These are phyloP conservation scores for Eilema caniola DNA, from an alignment of 2,888 invertebrate genomes.

Conservation along the genomic window DNA sequence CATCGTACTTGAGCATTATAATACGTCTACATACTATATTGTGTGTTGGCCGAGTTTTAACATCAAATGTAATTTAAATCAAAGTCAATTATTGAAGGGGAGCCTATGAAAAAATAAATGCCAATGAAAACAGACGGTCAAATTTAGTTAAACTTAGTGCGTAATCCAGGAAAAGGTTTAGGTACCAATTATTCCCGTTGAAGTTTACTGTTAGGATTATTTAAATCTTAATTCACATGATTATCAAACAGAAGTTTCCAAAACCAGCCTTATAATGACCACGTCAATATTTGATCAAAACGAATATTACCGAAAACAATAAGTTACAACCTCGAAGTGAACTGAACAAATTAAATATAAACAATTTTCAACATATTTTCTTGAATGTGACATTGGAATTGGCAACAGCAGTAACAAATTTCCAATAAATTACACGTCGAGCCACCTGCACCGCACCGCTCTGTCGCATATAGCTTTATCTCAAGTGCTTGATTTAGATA, in stretches of 20 bases:
- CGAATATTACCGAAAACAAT: slow-evolving; percentile 6
- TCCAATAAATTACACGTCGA: slow-evolving; percentile 24
- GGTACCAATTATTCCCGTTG: too few relatives aligned
- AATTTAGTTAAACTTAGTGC: too few relatives aligned
- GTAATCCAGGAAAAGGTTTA: too few relatives aligned
- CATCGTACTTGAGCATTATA: background rate
- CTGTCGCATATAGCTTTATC: slow-evolving; percentile 44
- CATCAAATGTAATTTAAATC: too few relatives aligned
- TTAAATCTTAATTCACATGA: background rate
- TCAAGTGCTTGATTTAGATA: slow-evolving; percentile 55
- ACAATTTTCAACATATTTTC: slow-evolving; percentile 9
- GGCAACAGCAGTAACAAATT: slow-evolving; percentile 19
- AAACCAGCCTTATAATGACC: background rate
- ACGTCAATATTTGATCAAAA: background rate
- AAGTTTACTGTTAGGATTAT: too few relatives aligned
- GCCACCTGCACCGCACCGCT: slow-evolving; percentile 25
- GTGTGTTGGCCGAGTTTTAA: background rate
- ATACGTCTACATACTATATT: too few relatives aligned
- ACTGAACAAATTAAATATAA: slow-evolving; percentile 10
- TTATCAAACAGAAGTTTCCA: background rate
- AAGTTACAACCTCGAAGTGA: slow-evolving; percentile 8
- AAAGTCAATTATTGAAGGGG: too few relatives aligned
- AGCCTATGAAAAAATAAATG: too few relatives aligned
- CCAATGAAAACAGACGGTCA: too few relatives aligned
- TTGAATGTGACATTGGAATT: slow-evolving; percentile 15